Base-by-base conservation (phyloP, 1,140 invertebrate genomes). In the Orchesella cincta region DNA sequence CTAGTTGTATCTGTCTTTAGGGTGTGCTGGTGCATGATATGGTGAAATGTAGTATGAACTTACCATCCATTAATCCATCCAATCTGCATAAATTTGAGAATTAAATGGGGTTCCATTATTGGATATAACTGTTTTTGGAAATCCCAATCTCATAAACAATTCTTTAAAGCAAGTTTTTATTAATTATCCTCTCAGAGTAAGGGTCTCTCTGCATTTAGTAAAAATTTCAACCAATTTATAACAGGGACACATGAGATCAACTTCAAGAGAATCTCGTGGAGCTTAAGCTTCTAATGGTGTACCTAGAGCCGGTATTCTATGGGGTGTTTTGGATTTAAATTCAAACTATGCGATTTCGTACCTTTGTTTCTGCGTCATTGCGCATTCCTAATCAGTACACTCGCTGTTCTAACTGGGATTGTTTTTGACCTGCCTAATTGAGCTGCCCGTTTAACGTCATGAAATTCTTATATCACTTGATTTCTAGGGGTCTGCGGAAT, bases 231-330 rank as follows among this genome's bases (percentile, higher is more conserved):
- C 77, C 1, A 78, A 62, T 23, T 62, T 33, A n/a, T 79, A 75
- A 52, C 79, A 83, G 28, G 81, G 79, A 1, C 81, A 82, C 71
- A 83, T 81, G 1, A 82, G 34, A 57, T 83, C 81, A 16, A 78
- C n/a, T 0, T 76, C 62, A 1, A 83, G 29, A 14, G 34, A 64
- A 26, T 83, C 77, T 82, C 82, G 83, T 34, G 77, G 80, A 23
- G 52, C 74, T 1, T 46, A 2, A n/a, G 23, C 3, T 14, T 29
- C 1, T 5, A 29, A 26, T 29, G 74, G 12, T 57, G 8, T 3
- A 1, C 18, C 34, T 29, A 31, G 28, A 1, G 39, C 26, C 1
- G 57, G 73, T 34, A 12, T 62, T 1, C 35, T 31, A 3, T 70
- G 18, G 8, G 71, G 71, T 18, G 26, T 46, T 18, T 18, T 26